Percentiles rank a stretch among this genome's conserved stretches.
phyloP scores from a whole-genome alignment of 1,140 invertebrate species.

The Spodoptera frugiperda region DNA sequence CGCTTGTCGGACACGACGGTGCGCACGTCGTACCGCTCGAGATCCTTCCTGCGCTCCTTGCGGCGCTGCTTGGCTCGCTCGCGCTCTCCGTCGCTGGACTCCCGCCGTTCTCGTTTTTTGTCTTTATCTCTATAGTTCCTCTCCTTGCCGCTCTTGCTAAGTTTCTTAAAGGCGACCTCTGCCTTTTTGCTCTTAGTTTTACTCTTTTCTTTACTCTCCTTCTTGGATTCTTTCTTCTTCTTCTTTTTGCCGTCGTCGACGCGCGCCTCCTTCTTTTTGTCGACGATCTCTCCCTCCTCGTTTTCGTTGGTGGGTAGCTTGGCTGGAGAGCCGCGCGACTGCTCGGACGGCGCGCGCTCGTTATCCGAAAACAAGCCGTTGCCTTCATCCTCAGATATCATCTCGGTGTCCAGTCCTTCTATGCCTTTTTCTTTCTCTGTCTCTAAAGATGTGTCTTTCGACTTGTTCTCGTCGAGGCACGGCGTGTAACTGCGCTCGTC shows the following conservation, averaged over 20 bases:
- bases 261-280: conserved; percentile 85
- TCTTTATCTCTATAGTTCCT: conserved; percentile 93
- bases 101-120: conserved; percentile 72
- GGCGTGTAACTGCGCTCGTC: conserved; percentile 89
- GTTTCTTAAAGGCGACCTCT: conserved; percentile 91
- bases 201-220: conserved; percentile 78
- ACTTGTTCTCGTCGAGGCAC: conserved; percentile 88
- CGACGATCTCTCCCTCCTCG: conserved; percentile 87
- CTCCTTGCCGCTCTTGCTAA: conserved; percentile 92
- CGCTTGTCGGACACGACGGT: conserved; percentile 91
- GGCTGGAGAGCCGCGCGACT: conserved; percentile 70
- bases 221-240: conserved; percentile 80
- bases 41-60: conserved; percentile 91
- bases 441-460: conserved; percentile 79
- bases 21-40: conserved; percentile 93
- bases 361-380: conserved; percentile 87
- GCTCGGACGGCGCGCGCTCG: conserved; percentile 69
- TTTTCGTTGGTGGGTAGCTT: conserved; percentile 73
- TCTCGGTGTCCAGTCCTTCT: conserved; percentile 89
- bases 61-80: conserved; percentile 82
- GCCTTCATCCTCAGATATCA: conserved; percentile 90
- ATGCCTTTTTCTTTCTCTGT: conserved; percentile 83
- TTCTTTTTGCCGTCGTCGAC: conserved; percentile 73
- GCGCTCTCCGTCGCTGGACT: conserved; percentile 66
- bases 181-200: conserved; percentile 72